Evolutionary conservation across 2,888 invertebrate genomes (phyloP), one percentile per base, ranked within the genome.

Genomic region (Caenorhabditis wallacei): DNA sequence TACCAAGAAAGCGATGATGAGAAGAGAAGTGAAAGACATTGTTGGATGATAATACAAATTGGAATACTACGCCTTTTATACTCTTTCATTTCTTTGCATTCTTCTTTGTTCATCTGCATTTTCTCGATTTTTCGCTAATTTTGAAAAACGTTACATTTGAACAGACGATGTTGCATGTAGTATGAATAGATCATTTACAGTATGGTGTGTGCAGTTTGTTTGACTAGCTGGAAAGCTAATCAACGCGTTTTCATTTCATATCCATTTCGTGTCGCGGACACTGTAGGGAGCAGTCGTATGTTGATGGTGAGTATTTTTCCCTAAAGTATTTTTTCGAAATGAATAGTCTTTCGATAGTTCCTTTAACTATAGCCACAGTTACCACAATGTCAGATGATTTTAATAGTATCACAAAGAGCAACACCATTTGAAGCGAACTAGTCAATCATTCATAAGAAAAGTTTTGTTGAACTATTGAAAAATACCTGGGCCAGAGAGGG

Each of bases 41-140:
- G 24, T n/a, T 46, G 61, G 61, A 61, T 61, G 43, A 43, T 61
- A 24, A 37, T 26, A 26, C 46, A 18, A 20, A 43, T 10, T 8
- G 1, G 13, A 22, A 24, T n/a, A 4, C 8, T 43, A 1, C 0
- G 0, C 10, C 46, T 61, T 61, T 61, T 61, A 61, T 61, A 61
- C 61, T 16, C 43, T 1, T 16, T 1, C 1, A 16, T 37, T 37
- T 43, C 26, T 61, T 59, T 22, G 18, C 16, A 43, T 18, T 26
- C 24, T 61, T 61, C 61, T 61, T 61, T 61, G 61, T 43, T 61
- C 61, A 61, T n/a, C 61, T 61, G 61, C n/a, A 5, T 18, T 48
- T 48, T n/a, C 22, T 13, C 26, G 22, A 61, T 61, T 61, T 24
- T 53, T 53, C 16, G 24, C 1, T 16, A 2, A 13, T 43, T 43